Evolutionary conservation across 2,888 invertebrate genomes (phyloP), one percentile per base, ranked within the genome.

Genomic region (Gryllus longicercus): DNA sequence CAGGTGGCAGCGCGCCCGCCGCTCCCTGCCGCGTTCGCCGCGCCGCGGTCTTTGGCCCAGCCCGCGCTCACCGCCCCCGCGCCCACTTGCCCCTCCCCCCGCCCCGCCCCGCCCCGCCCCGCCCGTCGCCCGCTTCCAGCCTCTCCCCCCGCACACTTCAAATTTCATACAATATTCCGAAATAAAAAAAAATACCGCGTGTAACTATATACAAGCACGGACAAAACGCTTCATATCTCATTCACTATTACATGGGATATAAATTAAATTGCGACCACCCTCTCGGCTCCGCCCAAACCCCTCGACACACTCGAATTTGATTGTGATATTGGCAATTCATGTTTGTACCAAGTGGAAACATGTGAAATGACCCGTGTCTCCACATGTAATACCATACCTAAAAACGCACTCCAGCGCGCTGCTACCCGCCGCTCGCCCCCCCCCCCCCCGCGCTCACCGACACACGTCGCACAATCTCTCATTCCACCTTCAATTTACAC

Each of bases 281-380:
- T 63, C 63, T 18, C 38, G 38, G 38, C 38, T 38, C 38, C 38
- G 38, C 38, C 38, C 38, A 38, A 38, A 8, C 38, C 38, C 38
- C 38, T 38, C 14, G 16, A 63, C 63, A 63, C 63, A 63, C 63
- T 18, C n/a, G 63, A 63, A 63, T 63, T 63, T 63, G 63, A 63
- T 63, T 63, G 63, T 63, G 63, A 63, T 63, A 63, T 63, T 63
- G 63, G 63, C n/a, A 63, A 63, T 63, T 63, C 63, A 63, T 63
- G 63, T 63, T 63, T n/a, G n/a, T 18, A 63, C 16, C 63, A n/a
- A 63, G 63, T 63, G 63, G 63, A 63, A 63, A 63, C 63, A 63
- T 63, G 63, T 63, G 63, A 63, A 63, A 63, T 63, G 63, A 63
- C 63, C 63, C 63, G 63, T 63, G 63, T 63, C 63, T 63, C 63